Base-by-base conservation (phyloP, 2,888 invertebrate genomes). In the Eupithecia vulgata region DNA sequence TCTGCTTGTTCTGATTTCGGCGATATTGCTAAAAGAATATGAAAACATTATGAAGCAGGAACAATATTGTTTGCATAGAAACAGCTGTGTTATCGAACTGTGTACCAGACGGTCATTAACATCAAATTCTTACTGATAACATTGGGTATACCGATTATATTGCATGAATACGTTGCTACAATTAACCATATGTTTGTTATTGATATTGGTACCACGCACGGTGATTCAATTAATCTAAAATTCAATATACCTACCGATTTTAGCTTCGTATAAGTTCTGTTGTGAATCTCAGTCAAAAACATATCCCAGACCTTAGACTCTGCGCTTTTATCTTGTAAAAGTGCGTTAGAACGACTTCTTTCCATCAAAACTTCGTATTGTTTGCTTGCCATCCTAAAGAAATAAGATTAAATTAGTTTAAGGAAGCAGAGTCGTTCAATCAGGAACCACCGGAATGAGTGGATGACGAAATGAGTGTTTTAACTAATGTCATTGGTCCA, bases 361-460 rank as follows among this genome's bases (percentile, higher is more conserved):
- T 48, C 34, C 25, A 67, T 75, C 17, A 13, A 12, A 34, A 30
- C 67, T 68, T 71, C 73, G 35, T 78, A 71, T 77, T 80, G 81
- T 15, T 77, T 76, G 67, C 73, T 77, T 40, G 79, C 84, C 72
- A 84, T 66, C 61, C 87, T 87, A 72, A 37, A 37, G n/a, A 35
- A 64, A 35, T 34, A 0, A 34, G 17, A 30, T 34, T 17, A 7
- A 61, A 61, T 1, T 17, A 17, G 30, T 61, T 17, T 8, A 64
- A 21, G 30, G 57, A 25, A 57, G 21, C 13, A 5, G 25, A 57
- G 12, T 57, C 25, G 57, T 25, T 12, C 57, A 25, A 13, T 25
- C 25, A 57, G 57, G 25, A 52, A 21, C n/a, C 21, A 21, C 3
- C 57, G 57, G 57, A n/a, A n/a, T n/a, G n/a, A n/a, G n/a, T n/a